Conservation (phyloP, 2,888 invertebrate genomes). For the Tachina grossa region DNA sequence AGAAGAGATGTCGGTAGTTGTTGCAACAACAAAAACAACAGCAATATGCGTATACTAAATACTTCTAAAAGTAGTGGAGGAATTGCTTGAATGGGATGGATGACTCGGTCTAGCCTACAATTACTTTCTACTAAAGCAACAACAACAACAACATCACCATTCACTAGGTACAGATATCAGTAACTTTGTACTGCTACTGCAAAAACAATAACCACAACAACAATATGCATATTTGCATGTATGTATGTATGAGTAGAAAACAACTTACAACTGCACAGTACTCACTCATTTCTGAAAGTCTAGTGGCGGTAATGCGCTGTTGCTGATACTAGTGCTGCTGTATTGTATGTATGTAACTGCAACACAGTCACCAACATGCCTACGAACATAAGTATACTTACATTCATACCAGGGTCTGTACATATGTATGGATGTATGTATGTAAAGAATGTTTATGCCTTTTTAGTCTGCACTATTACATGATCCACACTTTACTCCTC, state of each 20-base stretch:
- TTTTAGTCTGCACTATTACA: constrained; percentile 36
- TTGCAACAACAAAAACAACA: constrained; percentile 45
- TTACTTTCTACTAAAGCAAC: constrained; percentile 64
- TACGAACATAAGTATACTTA: constrained; percentile 18
- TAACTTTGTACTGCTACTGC: constrained; percentile 20
- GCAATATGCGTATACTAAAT: constrained; percentile 2
- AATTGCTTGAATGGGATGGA: constrained; percentile 60
- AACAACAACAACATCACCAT: constrained; percentile 8
- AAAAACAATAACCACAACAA: constrained; percentile 15
- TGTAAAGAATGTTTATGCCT: background rate
- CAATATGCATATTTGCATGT: background rate
- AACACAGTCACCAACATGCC: constrained; percentile 44
- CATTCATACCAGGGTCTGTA: constrained; percentile 8
- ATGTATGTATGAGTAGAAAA: background rate
- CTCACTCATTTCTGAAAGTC: constrained; percentile 47
- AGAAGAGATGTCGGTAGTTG: constrained; percentile 60
- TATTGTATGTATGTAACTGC: constrained; percentile 53
- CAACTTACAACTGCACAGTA: constrained; percentile 22
- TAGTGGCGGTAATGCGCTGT: constrained; percentile 61
- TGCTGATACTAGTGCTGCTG: constrained; percentile 38
- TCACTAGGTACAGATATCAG: background rate
- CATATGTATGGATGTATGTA: constrained; percentile 5
- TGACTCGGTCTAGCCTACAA: constrained; percentile 70
- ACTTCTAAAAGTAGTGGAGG: constrained; percentile 33
- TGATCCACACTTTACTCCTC: constrained; percentile 38